Evolutionary conservation across 2,888 invertebrate genomes (phyloP).

Genomic region (Frankliniella fusca): DNA sequence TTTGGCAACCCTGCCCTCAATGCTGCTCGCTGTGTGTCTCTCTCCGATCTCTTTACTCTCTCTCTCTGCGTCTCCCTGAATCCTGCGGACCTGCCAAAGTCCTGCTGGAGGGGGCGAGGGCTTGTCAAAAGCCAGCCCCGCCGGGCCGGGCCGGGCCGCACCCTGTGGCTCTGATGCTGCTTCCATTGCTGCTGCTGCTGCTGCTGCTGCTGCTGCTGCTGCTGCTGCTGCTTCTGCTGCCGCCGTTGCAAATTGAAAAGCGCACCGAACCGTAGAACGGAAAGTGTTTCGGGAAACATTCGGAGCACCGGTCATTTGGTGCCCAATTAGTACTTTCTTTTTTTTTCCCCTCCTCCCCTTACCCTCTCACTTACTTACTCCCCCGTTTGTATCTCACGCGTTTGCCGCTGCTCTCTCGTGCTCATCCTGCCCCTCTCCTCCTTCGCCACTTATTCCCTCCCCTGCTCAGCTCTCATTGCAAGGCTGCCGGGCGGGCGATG

Average conservation of each 20-base stretch:
- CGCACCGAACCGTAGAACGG: too few relatives aligned
- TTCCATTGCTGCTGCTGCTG: too few relatives aligned
- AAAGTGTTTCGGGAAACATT: neutral
- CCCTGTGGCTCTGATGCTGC: too few relatives aligned
- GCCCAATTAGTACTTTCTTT: neutral
- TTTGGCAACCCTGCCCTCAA: neutral
- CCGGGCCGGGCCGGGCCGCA: too few relatives aligned
- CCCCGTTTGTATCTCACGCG: neutral
- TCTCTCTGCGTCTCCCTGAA: too few relatives aligned
- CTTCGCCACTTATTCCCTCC: neutral
- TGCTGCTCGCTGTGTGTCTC: neutral
- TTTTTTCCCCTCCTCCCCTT: neutral
- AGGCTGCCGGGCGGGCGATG: neutral
- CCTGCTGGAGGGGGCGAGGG: too few relatives aligned
- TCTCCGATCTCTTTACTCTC: too few relatives aligned
- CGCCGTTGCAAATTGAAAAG: too few relatives aligned
- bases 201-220: too few relatives aligned
- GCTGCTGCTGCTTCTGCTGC: too few relatives aligned
- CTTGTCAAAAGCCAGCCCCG: too few relatives aligned
- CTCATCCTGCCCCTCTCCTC: neutral
- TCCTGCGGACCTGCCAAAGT: too few relatives aligned
- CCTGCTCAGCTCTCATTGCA: neutral
- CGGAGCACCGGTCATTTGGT: neutral
- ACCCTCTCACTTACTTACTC: neutral
- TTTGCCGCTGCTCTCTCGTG: neutral